Base-by-base conservation (phyloP, 2,113 vertebrate genomes). In the Lepisosteus oculatus region DNA sequence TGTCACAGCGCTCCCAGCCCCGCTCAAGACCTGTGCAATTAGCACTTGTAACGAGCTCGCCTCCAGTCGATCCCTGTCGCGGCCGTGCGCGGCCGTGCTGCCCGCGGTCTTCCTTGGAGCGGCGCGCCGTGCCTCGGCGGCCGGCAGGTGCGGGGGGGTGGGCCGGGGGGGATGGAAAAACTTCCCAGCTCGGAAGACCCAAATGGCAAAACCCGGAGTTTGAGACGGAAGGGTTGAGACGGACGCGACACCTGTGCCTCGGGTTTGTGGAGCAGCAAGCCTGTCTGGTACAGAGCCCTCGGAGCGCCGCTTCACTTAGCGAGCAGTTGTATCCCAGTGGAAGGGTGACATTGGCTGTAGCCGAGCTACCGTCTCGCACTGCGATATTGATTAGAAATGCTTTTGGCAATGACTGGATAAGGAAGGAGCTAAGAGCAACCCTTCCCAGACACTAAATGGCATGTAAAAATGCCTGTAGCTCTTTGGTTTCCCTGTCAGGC, bases 281-380 rank as follows among this genome's bases (percentile, higher is more conserved):
- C 84, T 56, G 68, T 67, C 43, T 55, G 80, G 83, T 84, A 79
- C 85, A 76, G 80, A 82, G 74, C 89, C 87, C 78, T 83, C 75
- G 8, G 87, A 85, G 85, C 86, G 80, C 92, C 89, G 90, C 89
- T 89, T 92, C 88, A 90, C 84, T 90, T 79, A 89, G 79, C 83
- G 79, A 72, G 74, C 76, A 84, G 83, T 80, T 76, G 72, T 62
- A 82, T 84, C 55, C 70, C 78, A 72, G 68, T 77, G 77, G 73
- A 68, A 55, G 65, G 83, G 69, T 77, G 84, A 77, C 78, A 72
- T 77, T 80, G 81, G 77, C 82, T 82, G 78, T 61, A 77, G 79
- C 81, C 81, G 83, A 77, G 77, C 29, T 81, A 70, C 80, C 72
- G 80, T 87, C 82, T 83, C 71, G 83, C 83, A 80, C 85, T 82